Evolutionary conservation across 2,113 vertebrate species (phyloP), one percentile per base, ranked within the genome.

Genomic region (Petrocephalus microphthalmus): DNA sequence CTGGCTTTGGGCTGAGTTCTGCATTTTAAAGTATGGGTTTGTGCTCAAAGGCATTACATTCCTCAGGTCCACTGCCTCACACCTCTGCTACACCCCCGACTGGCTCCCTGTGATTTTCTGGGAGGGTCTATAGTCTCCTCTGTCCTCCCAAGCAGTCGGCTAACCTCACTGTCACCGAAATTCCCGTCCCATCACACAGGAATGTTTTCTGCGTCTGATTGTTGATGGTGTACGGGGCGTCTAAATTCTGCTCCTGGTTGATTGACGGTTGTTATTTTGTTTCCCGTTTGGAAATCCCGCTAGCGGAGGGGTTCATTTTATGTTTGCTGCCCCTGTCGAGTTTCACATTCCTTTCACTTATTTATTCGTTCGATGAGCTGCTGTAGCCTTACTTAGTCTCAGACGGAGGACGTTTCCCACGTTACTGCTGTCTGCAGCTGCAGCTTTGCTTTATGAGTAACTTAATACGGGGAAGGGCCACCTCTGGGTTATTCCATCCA

Each of bases 281-380:
- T 71, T 60, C 85, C 57, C 11, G 11, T 67, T 71, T 71, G 42
- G 45, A 71, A 47, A 52, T 37, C 19, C 52, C 8, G 29, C 84
- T 33, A 29, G 25, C 17, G 15, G 52, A 33, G n/a, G 33, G 64
- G 86, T 53, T 88, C 11, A n/a, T 53, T 53, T 3, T n/a, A 71
- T 56, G n/a, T 37, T 15, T 29, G 45, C 20, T 85, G 71, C 5
- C 13, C 33, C 51, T 85, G 84, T 54, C 52, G 15, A 85, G 19
- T 54, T 85, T 85, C 47, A 85, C 84, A 85, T 85, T 85, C 84
- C 52, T 85, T 42, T 54, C 25, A 56, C 47, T 51, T 51, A 85
- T 85, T 52, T 85, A 19, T 54, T 85, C 2, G 10, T 25, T 33
- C 2, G 7, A 37, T 22, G 81, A 83, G 81, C 84, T 54, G 5